Conservation (phyloP, 2,797 vertebrate genomes). For the Coregonus ussuriensis region DNA sequence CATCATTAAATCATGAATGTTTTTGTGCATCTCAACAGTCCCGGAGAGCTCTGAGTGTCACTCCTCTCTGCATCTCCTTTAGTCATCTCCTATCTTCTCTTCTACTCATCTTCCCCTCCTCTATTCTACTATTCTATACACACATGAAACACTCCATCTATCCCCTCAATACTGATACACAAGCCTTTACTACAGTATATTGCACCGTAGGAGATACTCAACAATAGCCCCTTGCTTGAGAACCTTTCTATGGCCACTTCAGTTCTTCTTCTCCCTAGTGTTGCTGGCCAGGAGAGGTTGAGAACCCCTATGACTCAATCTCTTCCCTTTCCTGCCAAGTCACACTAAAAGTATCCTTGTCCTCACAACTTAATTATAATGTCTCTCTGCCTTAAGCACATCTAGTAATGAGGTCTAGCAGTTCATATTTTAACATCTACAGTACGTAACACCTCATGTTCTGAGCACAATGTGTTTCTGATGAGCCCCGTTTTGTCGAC, state of each 20-base stretch:
- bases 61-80: constrained; percentile 19
- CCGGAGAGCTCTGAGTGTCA: constrained; percentile 9
- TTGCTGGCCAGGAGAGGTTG: constrained; percentile 9
- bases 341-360: constrained; percentile 29
- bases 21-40: constrained; percentile 21
- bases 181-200: background rate
- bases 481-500: constrained; percentile 7
- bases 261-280: constrained; percentile 3
- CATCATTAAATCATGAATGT: constrained; percentile 48
- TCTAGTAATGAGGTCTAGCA: constrained; percentile 11
- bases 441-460: background rate
- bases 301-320: too few species aligned
- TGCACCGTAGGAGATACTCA: too few species aligned
- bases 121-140: background rate
- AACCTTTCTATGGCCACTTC: background rate
- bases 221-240: too few species aligned
- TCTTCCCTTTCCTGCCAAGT: constrained; percentile 30
- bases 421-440: too few species aligned
- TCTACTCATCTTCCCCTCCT: background rate
- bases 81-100: too few species aligned
- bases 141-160: background rate
- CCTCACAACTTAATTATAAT: constrained; percentile 3
- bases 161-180: background rate
- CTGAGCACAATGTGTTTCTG: constrained; percentile 30
- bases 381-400: constrained; percentile 18